phyloP scores from a whole-genome alignment of 2,113 vertebrate genomes.

The Ptyas mucosa region DNA sequence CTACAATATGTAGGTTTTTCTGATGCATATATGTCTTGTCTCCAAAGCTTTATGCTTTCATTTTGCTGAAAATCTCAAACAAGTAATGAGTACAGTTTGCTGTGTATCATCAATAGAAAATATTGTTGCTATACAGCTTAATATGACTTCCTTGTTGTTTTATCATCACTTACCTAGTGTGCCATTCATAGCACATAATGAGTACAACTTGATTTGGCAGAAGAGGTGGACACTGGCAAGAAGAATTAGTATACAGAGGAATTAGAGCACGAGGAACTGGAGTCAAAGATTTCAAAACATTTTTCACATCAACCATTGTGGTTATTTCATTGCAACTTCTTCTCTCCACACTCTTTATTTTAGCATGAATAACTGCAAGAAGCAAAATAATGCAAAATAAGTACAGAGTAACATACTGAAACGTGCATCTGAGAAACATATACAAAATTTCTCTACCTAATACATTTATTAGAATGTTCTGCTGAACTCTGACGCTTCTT shows the following conservation, averaged over 20 bases:
- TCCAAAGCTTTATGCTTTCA: background rate
- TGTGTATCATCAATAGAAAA: background rate
- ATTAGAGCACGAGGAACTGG: constrained; percentile 74
- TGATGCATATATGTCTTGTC: background rate
- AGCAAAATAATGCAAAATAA: background rate
- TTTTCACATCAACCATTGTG: constrained; percentile 77
- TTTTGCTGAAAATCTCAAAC: background rate
- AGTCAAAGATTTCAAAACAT: constrained; percentile 73
- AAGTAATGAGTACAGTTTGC: background rate
- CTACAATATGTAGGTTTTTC: background rate
- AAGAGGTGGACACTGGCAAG: constrained; percentile 79
- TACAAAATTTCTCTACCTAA: background rate
- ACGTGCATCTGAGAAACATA: background rate
- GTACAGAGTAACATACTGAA: background rate
- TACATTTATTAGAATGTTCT: background rate
- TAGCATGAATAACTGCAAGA: constrained; percentile 75
- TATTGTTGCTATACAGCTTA: background rate
- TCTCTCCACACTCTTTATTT: constrained; percentile 75
- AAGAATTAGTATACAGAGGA: constrained; percentile 78
- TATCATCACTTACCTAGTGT: constrained; percentile 60
- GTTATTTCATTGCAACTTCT: constrained; percentile 77
- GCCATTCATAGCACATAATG: constrained; percentile 81
- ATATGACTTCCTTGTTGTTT: background rate
- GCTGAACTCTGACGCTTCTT: background rate
- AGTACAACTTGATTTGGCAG: constrained; percentile 77